Conservation (phyloP, 2,797 vertebrate species). For the Erpetoichthys calabaricus region DNA sequence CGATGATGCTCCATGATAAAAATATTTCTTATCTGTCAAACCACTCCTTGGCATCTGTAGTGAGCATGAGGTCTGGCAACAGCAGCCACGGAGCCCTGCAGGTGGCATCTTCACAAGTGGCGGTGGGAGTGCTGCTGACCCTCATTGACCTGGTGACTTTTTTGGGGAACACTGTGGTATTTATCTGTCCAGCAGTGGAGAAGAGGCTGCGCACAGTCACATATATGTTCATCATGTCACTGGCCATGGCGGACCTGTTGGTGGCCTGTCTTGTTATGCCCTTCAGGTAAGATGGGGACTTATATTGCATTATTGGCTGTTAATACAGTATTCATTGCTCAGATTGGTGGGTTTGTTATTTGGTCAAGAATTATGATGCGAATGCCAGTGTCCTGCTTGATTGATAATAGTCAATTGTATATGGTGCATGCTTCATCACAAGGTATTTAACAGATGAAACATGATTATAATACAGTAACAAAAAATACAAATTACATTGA, state of each 20-base stretch:
- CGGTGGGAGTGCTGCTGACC: constrained; percentile 28
- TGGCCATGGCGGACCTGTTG: constrained; percentile 40
- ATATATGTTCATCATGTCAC: constrained; percentile 49
- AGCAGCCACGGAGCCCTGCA: constrained; percentile 10
- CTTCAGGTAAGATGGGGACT: constrained; percentile 36
- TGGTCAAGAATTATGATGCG: no score
- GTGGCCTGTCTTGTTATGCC: constrained; percentile 48
- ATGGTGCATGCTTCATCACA: no score
- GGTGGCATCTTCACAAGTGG: constrained; percentile 27
- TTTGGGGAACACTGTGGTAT: constrained; percentile 36
- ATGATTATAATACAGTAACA: no score
- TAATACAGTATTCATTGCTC: not conserved
- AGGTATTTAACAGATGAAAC: no score
- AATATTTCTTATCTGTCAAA: constrained; percentile 28
- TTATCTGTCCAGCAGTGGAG: constrained; percentile 39
- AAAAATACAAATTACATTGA: no score
- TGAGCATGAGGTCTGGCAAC: constrained; percentile 16
- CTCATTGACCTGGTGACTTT: constrained; percentile 38
- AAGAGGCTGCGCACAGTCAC: constrained; percentile 39
- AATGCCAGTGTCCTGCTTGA: no score
- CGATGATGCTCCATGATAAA: constrained; percentile 11
- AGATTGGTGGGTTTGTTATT: no score
- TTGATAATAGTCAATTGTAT: no score
- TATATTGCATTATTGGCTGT: not conserved
- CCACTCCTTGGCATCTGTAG: constrained; percentile 23